Conservation (phyloP, 2,888 invertebrate genomes). For the Neria commutata region DNA sequence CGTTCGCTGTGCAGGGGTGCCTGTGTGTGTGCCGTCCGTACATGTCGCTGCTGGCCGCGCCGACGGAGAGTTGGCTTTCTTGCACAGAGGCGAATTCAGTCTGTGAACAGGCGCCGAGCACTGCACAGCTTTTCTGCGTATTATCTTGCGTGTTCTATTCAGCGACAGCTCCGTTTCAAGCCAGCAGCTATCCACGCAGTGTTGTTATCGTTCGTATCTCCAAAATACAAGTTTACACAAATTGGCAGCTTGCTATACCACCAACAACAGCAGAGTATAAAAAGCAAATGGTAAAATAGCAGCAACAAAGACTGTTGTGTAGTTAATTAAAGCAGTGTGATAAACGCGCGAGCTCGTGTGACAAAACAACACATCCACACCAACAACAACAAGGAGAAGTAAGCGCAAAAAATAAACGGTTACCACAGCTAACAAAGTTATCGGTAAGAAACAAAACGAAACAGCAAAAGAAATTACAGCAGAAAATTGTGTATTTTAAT, state of each 20-base stretch:
- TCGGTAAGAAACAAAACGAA: conserved; percentile 10
- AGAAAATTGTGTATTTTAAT: not conserved
- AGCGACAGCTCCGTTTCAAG: conserved; percentile 29
- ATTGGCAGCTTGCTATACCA: not conserved
- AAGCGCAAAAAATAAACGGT: conserved; percentile 13
- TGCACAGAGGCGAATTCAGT: conserved; percentile 39
- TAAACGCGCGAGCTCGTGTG: too few relatives aligned
- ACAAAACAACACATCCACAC: too few relatives aligned
- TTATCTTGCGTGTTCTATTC: conserved; percentile 38
- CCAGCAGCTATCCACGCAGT: conserved; percentile 8
- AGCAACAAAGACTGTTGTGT: conserved; percentile 5
- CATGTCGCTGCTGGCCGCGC: too few relatives aligned
- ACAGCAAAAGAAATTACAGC: conserved; percentile 3
- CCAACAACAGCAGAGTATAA: not conserved
- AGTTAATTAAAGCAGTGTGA: conserved; percentile 12
- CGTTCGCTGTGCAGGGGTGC: too few relatives aligned
- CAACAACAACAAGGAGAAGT: too few relatives aligned
- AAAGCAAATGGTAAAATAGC: conserved; percentile 1
- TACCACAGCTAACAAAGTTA: not conserved
- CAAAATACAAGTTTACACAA: not conserved
- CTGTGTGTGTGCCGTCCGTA: too few relatives aligned
- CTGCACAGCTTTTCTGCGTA: conserved; percentile 44
- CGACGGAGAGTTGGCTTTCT: conserved; percentile 13
- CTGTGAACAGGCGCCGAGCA: conserved; percentile 51
- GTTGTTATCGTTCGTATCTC: conserved; percentile 17